A percentile compares a stretch with the other conserved stretches of the same genome.
phyloP scores from a whole-genome alignment of 2,888 invertebrate genomes.

The Beris chalybata region DNA sequence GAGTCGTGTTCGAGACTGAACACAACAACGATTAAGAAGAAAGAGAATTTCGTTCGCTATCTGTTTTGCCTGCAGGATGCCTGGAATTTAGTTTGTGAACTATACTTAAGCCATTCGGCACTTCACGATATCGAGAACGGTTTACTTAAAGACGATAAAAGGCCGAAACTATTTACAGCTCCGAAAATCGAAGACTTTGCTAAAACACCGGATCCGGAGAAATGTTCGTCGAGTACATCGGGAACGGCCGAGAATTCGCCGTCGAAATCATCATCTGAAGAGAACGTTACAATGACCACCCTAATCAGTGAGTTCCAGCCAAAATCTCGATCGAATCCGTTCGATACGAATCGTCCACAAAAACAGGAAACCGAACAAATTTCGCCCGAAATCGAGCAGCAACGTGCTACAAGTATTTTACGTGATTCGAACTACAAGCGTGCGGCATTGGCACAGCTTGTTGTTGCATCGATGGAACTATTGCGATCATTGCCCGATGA shows the following conservation, averaged over 20 bases:
- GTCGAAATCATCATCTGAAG: slow-evolving; percentile 49
- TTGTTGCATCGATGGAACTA: slow-evolving; percentile 83
- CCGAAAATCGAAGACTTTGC: slow-evolving; percentile 39
- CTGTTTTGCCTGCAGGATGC: slow-evolving; percentile 65
- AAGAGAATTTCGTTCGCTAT: slow-evolving; percentile 63
- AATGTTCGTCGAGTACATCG: slow-evolving; percentile 25
- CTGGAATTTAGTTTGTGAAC: slow-evolving; percentile 64
- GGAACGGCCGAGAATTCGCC: slow-evolving; percentile 45
- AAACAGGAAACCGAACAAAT: slow-evolving; percentile 63
- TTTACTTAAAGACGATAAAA: slow-evolving; percentile 42
- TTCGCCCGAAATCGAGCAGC: slow-evolving; percentile 81
- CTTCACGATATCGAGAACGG: slow-evolving; percentile 54
- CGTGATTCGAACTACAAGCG: slow-evolving; percentile 88
- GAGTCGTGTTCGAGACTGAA: slow-evolving; percentile 63
- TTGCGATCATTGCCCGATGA: slow-evolving; percentile 65
- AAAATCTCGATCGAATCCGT: slow-evolving; percentile 54
- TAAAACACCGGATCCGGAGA: slow-evolving; percentile 42
- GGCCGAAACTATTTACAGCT: slow-evolving; percentile 33
- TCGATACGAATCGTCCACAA: slow-evolving; percentile 54
- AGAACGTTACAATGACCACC: slow-evolving; percentile 55
- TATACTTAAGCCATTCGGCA: slow-evolving; percentile 58
- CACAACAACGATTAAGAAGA: slow-evolving; percentile 58
- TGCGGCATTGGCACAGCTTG: slow-evolving; percentile 80
- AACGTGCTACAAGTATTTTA: slow-evolving; percentile 76
- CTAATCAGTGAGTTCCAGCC: slow-evolving; percentile 55